Evolutionary conservation across 2,797 vertebrate genomes (phyloP), one percentile per base, ranked within the genome.

Genomic region (Rhynchotus rufescens): DNA sequence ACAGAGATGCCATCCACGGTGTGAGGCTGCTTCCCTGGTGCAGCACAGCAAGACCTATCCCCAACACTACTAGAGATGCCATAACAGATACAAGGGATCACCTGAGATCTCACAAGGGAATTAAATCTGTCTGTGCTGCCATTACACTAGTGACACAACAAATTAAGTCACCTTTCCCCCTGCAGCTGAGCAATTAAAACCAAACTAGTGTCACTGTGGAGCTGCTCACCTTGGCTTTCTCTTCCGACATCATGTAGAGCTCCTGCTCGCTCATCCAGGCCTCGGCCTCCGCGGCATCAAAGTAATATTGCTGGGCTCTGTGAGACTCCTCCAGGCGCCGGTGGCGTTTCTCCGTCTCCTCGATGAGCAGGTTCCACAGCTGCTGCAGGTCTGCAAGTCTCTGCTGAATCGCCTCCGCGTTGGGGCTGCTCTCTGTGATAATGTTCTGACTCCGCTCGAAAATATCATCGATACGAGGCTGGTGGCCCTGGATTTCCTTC

Each of bases 211-310:
- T 45, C 2, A 1, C 26, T 20, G 61, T 11, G n/a, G 44, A 52
- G 67, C 47, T 21, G 40, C 96, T 95, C 94, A 99, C 99, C 99
- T 99, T 99, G 93, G 99, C 99, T 97, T 99, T 99, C 97, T 99
- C 99, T 96, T 99, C 99, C 6, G 99, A 99, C 99, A 99, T 99
- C 99, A 99, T 99, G 96, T 99, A 99, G 30, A 99, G 98, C 95
- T 99, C 99, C 97, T 99, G 99, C 67, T 99, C 99, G 2, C 99
- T 99, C 99, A 99, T 99, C 99, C 99, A 99, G 17, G 99, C 99
- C 94, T 99, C 99, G 0, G 99, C 99, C 96, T 99, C 99, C 0
- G 99, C 99, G 0, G 99, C 99, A 3, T 99, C 99, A 4, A 99
- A 99, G 96, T 99, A 99, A 97, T 99, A 98, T 94, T 98, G 99